Evolutionary conservation across 2,797 vertebrate species (phyloP).

Genomic region (Pelobates cultripes): DNA sequence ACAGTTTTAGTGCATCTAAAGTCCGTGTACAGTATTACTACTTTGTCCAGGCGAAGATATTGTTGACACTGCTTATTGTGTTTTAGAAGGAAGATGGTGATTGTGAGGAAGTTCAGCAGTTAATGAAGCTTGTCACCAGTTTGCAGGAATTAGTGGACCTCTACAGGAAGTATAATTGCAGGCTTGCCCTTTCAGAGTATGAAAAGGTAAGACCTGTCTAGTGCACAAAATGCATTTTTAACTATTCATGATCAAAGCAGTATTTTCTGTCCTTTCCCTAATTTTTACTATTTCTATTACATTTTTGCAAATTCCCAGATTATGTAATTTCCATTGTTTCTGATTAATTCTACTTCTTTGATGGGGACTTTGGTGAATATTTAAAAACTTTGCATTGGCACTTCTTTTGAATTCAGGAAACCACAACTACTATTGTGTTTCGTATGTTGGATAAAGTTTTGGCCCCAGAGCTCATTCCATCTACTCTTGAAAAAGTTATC

Average conservation of each 20-base stretch:
- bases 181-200: slow-evolving; percentile 86
- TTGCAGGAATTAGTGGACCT: slow-evolving; percentile 83
- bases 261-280: no score
- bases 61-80: neutral
- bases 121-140: slow-evolving; percentile 81
- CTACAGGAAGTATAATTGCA: slow-evolving; percentile 88
- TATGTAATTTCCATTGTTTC: no score
- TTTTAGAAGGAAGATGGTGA: slow-evolving; percentile 77
- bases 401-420: slow-evolving; percentile 73
- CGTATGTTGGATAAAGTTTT: slow-evolving; percentile 92
- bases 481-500: slow-evolving; percentile 79
- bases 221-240: neutral
- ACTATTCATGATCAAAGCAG: no score
- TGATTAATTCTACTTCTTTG: no score
- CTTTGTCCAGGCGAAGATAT: no score
- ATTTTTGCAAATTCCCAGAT: no score
- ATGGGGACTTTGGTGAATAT: no score
- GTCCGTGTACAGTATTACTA: no score
- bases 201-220: slow-evolving; percentile 80
- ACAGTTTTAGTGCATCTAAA: no score
- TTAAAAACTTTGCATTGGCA: neutral
- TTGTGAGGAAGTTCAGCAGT: slow-evolving; percentile 77
- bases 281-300: no score
- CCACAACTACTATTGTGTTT: slow-evolving; percentile 84
- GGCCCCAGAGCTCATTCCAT: slow-evolving; percentile 88